Evolutionary conservation across 2,888 invertebrate species (phyloP).

Genomic region (Lepidochrysops patricia): DNA sequence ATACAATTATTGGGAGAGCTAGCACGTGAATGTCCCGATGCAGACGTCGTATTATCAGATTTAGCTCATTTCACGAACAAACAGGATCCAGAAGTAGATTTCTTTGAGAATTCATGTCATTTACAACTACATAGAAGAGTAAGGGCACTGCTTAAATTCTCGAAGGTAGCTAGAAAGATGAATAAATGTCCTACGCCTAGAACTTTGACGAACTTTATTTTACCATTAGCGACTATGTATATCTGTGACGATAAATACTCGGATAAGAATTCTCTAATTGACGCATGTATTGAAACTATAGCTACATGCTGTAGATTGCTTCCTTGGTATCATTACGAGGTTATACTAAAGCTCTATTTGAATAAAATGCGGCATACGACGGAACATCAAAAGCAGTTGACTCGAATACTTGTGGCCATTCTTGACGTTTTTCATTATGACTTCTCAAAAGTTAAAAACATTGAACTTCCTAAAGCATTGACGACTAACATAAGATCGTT

Average conservation of each 20-base stretch:
- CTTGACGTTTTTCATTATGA: conserved; percentile 95
- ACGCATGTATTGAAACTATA: conserved; percentile 88
- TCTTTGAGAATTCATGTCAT: conserved; percentile 95
- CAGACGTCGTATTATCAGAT: conserved; percentile 82
- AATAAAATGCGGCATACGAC: conserved; percentile 80
- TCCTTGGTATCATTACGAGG: conserved; percentile 93
- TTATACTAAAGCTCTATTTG: conserved; percentile 86
- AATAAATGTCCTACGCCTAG: conserved; percentile 76
- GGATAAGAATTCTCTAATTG: conserved; percentile 86
- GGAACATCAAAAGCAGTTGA: conserved; percentile 88
- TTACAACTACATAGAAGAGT: conserved; percentile 89
- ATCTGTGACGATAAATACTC: conserved; percentile 84
- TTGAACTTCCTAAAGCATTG: conserved; percentile 51
- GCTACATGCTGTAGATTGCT: conserved; percentile 83
- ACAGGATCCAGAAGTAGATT: conserved; percentile 89
- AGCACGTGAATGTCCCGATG: conserved; percentile 80
- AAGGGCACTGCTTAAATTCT: conserved; percentile 86
- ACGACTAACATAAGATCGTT: conserved; percentile 35
- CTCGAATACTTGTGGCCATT: conserved; percentile 83
- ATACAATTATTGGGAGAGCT: conserved; percentile 85
- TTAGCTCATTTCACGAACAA: conserved; percentile 79
- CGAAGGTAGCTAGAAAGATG: conserved; percentile 77
- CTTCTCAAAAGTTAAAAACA: conserved; percentile 75
- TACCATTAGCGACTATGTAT: conserved; percentile 88
- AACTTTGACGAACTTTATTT: conserved; percentile 87